Evolutionary conservation across 2,797 vertebrate genomes (phyloP).

Genomic region (Neosilurus hyrtlii): DNA sequence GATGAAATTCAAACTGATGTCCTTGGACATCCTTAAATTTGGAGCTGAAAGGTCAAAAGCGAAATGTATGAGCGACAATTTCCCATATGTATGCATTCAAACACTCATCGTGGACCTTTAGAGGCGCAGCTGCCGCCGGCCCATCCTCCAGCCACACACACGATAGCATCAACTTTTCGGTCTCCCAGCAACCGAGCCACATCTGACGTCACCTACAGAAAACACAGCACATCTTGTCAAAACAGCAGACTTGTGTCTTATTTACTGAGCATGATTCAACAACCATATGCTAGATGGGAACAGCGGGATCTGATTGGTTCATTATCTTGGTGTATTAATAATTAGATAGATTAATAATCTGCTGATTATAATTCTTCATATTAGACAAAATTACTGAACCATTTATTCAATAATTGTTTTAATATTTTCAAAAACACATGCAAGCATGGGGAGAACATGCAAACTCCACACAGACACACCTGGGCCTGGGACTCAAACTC

Average conservation of each 20-base stretch:
- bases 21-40: not conserved
- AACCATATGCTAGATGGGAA: no score
- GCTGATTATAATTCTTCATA: no score
- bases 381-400: no score
- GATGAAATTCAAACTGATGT: not conserved
- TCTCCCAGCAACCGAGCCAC: conserved; percentile 84
- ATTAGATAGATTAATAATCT: no score
- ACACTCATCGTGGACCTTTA: conserved; percentile 81
- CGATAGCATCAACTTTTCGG: conserved; percentile 89
- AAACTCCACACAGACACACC: no score
- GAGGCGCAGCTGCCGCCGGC: conserved; percentile 91
- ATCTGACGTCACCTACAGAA: conserved; percentile 84
- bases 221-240: conserved; percentile 14
- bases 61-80: not conserved
- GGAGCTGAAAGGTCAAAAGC: not conserved
- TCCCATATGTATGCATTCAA: not conserved
- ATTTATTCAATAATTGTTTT: no score
- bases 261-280: no score
- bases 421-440: no score
- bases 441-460: no score
- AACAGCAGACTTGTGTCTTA: not conserved
- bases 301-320: no score
- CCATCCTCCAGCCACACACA: conserved; percentile 97
- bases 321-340: no score
- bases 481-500: no score